Conservation (phyloP, 2,888 invertebrate species). For the Lasioglossum morio region DNA sequence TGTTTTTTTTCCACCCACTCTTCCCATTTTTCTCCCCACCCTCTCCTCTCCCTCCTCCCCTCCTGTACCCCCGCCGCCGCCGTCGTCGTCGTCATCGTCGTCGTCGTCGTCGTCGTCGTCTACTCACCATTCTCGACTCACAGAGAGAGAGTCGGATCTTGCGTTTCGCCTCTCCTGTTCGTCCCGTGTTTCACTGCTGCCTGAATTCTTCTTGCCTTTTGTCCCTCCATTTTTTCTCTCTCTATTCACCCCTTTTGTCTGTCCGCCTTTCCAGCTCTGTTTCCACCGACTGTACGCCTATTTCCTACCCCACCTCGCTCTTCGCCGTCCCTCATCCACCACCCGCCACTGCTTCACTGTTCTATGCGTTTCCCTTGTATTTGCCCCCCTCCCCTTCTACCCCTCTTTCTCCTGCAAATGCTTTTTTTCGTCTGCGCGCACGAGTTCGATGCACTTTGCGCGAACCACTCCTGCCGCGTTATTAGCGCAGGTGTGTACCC, state of each 20-base stretch:
- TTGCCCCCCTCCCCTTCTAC: background rate
- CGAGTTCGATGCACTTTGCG: slow-evolving; percentile 70
- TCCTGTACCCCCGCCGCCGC: slow-evolving; percentile 14
- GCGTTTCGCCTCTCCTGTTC: slow-evolving; percentile 24
- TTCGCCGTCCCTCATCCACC: background rate
- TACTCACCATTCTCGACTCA: slow-evolving; percentile 10
- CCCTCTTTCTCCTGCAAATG: background rate
- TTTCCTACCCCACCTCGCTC: slow-evolving; percentile 5
- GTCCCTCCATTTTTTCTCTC: slow-evolving; percentile 53
- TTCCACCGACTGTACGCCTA: slow-evolving; percentile 44
- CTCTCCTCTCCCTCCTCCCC: slow-evolving; percentile 8
- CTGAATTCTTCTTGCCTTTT: slow-evolving; percentile 55
- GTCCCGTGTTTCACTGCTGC: slow-evolving; percentile 44
- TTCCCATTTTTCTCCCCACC: slow-evolving; percentile 32
- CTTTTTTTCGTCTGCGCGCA: slow-evolving; percentile 37
- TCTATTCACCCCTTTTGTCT: slow-evolving; percentile 47
- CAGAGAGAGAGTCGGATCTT: slow-evolving; percentile 24
- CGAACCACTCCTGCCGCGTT: slow-evolving; percentile 40
- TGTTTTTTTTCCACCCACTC: slow-evolving; percentile 54
- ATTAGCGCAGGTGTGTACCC: slow-evolving; percentile 64
- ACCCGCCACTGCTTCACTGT: slow-evolving; percentile 10
- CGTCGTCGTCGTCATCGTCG: slow-evolving; percentile 20
- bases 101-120: slow-evolving; percentile 28
- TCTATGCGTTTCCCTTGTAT: slow-evolving; percentile 13
- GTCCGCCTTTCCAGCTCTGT: slow-evolving; percentile 44